Percentiles rank a stretch among this genome's conserved stretches.
Evolutionary conservation across 2,888 invertebrate genomes (phyloP).

Genomic region (Criorhina ranunculi): DNA sequence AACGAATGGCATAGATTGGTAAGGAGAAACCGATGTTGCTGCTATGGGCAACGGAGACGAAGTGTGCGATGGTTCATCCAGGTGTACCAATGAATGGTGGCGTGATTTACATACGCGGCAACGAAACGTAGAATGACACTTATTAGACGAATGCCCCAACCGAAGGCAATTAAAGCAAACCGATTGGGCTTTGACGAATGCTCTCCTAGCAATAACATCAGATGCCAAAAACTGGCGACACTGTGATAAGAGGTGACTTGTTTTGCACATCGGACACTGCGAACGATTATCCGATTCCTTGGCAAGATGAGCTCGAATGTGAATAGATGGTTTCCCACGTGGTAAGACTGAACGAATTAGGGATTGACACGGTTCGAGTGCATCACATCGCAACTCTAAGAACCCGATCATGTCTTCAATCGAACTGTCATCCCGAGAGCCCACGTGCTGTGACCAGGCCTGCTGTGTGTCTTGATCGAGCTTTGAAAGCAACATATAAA

Average conservation of each 20-base stretch:
- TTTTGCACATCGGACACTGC: constrained; percentile 22
- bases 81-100: constrained; percentile 39
- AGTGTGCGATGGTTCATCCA: too few species aligned
- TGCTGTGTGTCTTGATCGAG: constrained; percentile 9
- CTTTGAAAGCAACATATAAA: constrained; percentile 9
- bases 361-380: background rate
- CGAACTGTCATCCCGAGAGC: background rate
- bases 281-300: background rate
- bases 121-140: constrained; percentile 19
- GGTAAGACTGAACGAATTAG: background rate
- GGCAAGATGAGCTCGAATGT: constrained; percentile 20
- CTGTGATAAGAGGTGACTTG: constrained; percentile 9
- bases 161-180: constrained; percentile 49
- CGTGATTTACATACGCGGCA: constrained; percentile 27
- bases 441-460: constrained; percentile 1
- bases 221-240: constrained; percentile 14
- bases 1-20: too few species aligned
- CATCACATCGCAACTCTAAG: background rate
- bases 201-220: constrained; percentile 5
- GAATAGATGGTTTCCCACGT: background rate
- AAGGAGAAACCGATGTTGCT: too few species aligned
- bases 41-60: background rate
- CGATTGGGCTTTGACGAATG: constrained; percentile 7
- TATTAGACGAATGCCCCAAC: constrained; percentile 5
- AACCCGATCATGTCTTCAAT: background rate